Percentiles rank a stretch among this genome's conserved stretches.
phyloP scores from a whole-genome alignment of 2,113 vertebrate species.

The Proterorhinus semilunaris region DNA sequence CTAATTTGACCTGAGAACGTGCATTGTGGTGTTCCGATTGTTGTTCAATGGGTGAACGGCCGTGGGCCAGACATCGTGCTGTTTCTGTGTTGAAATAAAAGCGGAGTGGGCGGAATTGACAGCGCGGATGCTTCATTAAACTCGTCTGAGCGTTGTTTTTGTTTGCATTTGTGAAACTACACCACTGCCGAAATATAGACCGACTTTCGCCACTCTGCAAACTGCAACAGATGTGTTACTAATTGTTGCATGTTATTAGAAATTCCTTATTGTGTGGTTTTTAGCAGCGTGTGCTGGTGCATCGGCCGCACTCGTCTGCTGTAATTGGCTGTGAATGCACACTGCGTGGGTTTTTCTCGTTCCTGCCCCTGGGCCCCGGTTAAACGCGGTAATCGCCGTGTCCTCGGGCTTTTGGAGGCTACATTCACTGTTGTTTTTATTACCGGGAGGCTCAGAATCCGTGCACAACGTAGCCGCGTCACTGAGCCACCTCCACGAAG shows the following conservation, averaged over 20 bases:
- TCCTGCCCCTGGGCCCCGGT: no score
- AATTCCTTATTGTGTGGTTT: background rate
- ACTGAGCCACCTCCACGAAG: no score
- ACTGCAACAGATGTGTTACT: no score
- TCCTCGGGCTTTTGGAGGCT: background rate
- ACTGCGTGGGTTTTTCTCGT: conserved; percentile 4
- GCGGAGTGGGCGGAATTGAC: background rate
- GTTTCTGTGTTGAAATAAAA: background rate
- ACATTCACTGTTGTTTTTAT: no score
- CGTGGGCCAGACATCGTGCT: background rate
- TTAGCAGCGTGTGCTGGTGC: background rate
- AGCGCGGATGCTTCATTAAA: background rate
- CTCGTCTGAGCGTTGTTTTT: background rate
- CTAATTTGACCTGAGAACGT: background rate
- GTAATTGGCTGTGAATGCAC: conserved; percentile 1
- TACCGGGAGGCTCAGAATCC: no score
- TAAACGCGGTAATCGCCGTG: background rate
- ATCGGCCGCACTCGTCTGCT: background rate
- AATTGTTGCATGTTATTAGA: background rate
- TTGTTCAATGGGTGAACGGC: background rate
- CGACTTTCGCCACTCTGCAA: background rate
- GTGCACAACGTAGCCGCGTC: no score
- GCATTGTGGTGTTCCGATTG: no score
- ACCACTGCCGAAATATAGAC: background rate
- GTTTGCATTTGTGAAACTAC: background rate